These are phyloP conservation scores for Oenanthe melanoleuca DNA, from an alignment of 2,113 vertebrate species.

Conservation along the genomic window DNA sequence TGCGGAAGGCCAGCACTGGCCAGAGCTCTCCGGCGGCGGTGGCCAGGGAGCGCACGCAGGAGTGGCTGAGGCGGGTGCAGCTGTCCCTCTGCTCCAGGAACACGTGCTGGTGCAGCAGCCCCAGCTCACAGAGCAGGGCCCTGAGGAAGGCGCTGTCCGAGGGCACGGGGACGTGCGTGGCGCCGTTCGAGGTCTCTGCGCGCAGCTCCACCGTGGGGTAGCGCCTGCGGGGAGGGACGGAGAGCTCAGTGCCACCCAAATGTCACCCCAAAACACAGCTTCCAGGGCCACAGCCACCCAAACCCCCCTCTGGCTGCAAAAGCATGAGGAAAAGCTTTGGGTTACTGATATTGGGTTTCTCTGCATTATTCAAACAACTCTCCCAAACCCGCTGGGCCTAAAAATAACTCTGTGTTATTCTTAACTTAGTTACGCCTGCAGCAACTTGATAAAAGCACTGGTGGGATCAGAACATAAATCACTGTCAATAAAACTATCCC, in stretches of 20 bases:
- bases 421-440: neutral
- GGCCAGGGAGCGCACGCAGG: conserved; percentile 75
- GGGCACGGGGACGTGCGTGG: conserved; percentile 81
- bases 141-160: conserved; percentile 82
- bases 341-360: neutral
- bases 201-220: conserved; percentile 89
- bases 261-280: neutral
- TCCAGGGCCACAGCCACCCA: neutral
- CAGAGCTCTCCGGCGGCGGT: conserved; percentile 80
- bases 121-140: conserved; percentile 84
- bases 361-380: neutral
- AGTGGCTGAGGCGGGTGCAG: conserved; percentile 80
- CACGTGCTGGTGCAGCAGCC: conserved; percentile 77
- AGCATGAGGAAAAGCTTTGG: neutral
- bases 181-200: conserved; percentile 79
- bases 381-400: neutral
- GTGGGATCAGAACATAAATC: neutral
- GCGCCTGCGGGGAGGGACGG: conserved; percentile 69
- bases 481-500: neutral
- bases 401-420: neutral
- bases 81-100: conserved; percentile 83
- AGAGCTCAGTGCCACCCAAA: neutral
- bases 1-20: conserved; percentile 85
- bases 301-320: neutral
- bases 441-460: rapidly evolving